Percentiles rank a stretch among this genome's conserved stretches.
These are phyloP conservation scores for Epiblema foenella DNA, from an alignment of 2,888 invertebrate genomes.

Conservation along the genomic window DNA sequence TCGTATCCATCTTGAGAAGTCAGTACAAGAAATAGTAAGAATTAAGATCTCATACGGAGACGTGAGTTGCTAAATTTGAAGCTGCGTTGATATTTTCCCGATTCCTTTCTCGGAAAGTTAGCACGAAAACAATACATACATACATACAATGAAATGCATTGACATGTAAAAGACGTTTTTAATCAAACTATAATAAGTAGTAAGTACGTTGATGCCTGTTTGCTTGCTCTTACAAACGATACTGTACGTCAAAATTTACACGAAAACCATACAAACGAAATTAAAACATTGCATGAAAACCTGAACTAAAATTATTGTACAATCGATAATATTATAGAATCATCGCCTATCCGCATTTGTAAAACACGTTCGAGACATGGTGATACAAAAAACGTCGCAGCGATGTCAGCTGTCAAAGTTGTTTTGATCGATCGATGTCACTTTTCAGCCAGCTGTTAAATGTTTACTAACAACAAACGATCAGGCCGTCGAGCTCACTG, in stretches of 20 bases:
- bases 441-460: neutral
- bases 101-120: conserved; percentile 22
- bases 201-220: neutral
- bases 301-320: neutral
- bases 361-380: neutral
- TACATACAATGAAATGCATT: conserved; percentile 6
- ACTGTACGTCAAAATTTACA: neutral
- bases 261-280: neutral
- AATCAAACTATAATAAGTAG: neutral
- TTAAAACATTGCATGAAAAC: neutral
- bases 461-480: neutral
- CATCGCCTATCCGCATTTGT: neutral
- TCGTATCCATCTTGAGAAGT: conserved; percentile 61
- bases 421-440: neutral
- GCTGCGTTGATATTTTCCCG: conserved; percentile 8
- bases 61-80: conserved; percentile 56
- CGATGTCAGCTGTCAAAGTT: conserved; percentile 3
- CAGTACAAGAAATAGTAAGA: conserved; percentile 7
- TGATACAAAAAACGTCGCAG: neutral
- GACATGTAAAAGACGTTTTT: conserved; percentile 28
- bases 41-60: conserved; percentile 26
- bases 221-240: neutral
- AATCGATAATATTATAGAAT: neutral
- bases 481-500: neutral
- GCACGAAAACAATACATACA: conserved; percentile 41